Percentiles rank a stretch among this genome's conserved stretches.
phyloP scores from a whole-genome alignment of 1,140 invertebrate genomes.

The Belonocnema kinseyi region DNA sequence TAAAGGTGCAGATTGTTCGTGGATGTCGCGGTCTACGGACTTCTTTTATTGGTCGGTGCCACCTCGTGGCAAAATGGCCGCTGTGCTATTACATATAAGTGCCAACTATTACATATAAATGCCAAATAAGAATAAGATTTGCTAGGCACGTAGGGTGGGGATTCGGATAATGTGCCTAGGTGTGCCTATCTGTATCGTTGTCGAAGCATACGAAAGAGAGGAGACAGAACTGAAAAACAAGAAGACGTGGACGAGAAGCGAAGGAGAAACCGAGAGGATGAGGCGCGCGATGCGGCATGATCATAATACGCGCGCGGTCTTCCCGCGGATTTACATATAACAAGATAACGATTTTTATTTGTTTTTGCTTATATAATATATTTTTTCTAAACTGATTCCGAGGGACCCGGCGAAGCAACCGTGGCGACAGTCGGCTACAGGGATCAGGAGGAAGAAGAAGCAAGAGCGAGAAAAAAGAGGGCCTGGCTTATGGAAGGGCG shows the following conservation, averaged over 20 bases:
- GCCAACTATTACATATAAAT: too few species aligned
- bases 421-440: conserved; percentile 18
- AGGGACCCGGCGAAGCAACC: conserved; percentile 41
- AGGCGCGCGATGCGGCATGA: conserved; percentile 23
- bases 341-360: conserved; percentile 71
- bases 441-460: neutral
- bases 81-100: too few species aligned
- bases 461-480: conserved; percentile 34
- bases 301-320: conserved; percentile 55
- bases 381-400: conserved; percentile 65
- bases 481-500: conserved; percentile 46
- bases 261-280: conserved; percentile 28
- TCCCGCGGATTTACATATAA: conserved; percentile 67
- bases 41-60: too few species aligned
- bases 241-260: conserved; percentile 29
- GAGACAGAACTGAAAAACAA: conserved; percentile 34
- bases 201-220: neutral
- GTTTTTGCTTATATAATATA: conserved; percentile 66
- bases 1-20: conserved; percentile 45
- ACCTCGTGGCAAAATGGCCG: too few species aligned
- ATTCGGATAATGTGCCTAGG: too few species aligned
- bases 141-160: too few species aligned
- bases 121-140: too few species aligned
- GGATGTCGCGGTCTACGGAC: conserved; percentile 32
- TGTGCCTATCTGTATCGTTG: neutral